Base-by-base conservation (phyloP, 2,113 vertebrate genomes). In the Garra rufa region DNA sequence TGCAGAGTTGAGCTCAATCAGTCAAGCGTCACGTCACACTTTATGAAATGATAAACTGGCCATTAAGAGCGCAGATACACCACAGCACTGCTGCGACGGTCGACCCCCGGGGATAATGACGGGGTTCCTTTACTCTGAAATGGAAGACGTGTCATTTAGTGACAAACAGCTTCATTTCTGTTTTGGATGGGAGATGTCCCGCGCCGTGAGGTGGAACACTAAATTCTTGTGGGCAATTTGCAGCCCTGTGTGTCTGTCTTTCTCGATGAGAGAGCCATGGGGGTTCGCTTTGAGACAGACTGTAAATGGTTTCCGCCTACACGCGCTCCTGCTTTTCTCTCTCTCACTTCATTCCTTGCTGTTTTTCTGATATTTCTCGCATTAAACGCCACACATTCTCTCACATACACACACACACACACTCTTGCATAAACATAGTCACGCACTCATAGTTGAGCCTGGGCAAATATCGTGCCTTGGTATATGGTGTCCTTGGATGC, bases 221-320 rank as follows among this genome's bases (percentile, higher is more conserved):
- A 28, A n/a, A 67, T 67, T 30, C 59, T 65, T 80, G 9, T 28
- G 43, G 77, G 50, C 50, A 61, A 21, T 57, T 80, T 81, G 55
- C 34, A 61, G 81, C 59, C 46, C n/a, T 61, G 67, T 82, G 65
- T 86, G 80, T 82, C 38, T 84, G 78, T 52, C 67, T 67, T 69
- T 75, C 82, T 79, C 14, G 1, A 44, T 86, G 84, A 90, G 89
- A 88, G 90, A 90, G 89, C 88, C 90, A 87, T 17, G 57, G 88
- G 89, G 86, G 79, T 88, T 91, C 74, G 43, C 74, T 86, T 86
- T 83, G 85, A 89, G 88, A 91, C 81, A 46, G 79, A 83, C 61
- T 90, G 89, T 88, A 92, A 92, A 91, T 83, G 87, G 88, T 88
- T 88, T 89, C 91, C 93, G 86, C 93, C 93, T 93, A 93, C 93